Percentiles rank a stretch among this genome's conserved stretches.
phyloP scores from a whole-genome alignment of 2,113 vertebrate species.

The Pteronura brasiliensis region DNA sequence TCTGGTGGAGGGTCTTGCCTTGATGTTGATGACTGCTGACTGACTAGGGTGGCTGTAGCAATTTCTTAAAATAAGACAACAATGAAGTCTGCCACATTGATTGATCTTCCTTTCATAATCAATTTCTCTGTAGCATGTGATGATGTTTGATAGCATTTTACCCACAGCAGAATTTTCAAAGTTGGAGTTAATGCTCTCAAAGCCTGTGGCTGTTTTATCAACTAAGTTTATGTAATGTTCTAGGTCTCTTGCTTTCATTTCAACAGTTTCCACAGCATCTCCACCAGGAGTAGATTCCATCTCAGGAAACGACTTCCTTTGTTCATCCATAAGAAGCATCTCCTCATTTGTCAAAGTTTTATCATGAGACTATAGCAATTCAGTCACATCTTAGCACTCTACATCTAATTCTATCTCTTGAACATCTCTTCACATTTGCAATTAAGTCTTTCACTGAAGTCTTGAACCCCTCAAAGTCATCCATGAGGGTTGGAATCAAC shows the following conservation, averaged over 20 bases:
- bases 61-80: neutral
- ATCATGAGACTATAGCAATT: neutral
- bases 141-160: neutral
- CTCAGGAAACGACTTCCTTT: neutral
- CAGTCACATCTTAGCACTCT: neutral
- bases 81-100: neutral
- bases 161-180: neutral
- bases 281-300: neutral
- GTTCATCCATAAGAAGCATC: neutral
- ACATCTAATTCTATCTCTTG: neutral
- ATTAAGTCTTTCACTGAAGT: neutral
- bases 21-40: neutral
- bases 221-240: neutral
- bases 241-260: neutral
- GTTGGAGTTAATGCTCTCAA: neutral
- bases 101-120: neutral
- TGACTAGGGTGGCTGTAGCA: neutral
- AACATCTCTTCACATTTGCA: neutral
- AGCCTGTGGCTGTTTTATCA: neutral
- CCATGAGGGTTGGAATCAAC: neutral
- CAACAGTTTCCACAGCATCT: neutral
- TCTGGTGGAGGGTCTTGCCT: neutral
- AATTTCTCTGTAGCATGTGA: neutral
- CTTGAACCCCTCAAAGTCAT: neutral
- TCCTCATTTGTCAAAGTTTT: neutral